These are phyloP conservation scores for Petrocephalus zakoni DNA, from an alignment of 2,113 vertebrate genomes.

Conservation along the genomic window DNA sequence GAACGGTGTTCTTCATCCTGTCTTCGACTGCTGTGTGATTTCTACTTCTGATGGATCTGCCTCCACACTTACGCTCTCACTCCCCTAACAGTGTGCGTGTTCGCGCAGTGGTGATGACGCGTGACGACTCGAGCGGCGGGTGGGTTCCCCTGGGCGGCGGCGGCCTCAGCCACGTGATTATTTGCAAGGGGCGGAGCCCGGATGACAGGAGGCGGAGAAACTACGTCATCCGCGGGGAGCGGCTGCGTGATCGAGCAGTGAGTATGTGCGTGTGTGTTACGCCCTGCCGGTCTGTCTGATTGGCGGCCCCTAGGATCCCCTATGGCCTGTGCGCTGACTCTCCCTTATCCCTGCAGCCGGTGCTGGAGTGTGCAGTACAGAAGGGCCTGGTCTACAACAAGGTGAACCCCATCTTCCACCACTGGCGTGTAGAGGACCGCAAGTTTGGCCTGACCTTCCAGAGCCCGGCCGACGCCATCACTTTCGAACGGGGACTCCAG, in stretches of 20 bases:
- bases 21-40: conserved; percentile 7
- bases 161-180: conserved; percentile 83
- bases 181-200: conserved; percentile 73
- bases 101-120: conserved; percentile 89
- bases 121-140: conserved; percentile 89
- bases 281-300: conserved; percentile 2
- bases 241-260: conserved; percentile 86
- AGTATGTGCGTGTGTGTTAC: conserved; percentile 63
- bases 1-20: background rate
- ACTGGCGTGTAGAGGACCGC: conserved; percentile 82
- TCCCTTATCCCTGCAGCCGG: conserved; percentile 58
- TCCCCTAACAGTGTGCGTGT: conserved; percentile 72
- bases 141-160: conserved; percentile 87
- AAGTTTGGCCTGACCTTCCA: conserved; percentile 90
- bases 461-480: conserved; percentile 79
- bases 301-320: background rate
- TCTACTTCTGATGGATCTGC: conserved; percentile 24
- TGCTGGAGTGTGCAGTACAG: conserved; percentile 77
- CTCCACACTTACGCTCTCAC: conserved; percentile 36
- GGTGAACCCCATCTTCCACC: conserved; percentile 90
- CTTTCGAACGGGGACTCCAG: conserved; percentile 79
- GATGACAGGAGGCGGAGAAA: conserved; percentile 72
- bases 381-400: conserved; percentile 85
- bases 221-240: conserved; percentile 81
- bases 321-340: background rate